phyloP scores from a whole-genome alignment of 2,797 vertebrate species.

The Pitangus sulphuratus region DNA sequence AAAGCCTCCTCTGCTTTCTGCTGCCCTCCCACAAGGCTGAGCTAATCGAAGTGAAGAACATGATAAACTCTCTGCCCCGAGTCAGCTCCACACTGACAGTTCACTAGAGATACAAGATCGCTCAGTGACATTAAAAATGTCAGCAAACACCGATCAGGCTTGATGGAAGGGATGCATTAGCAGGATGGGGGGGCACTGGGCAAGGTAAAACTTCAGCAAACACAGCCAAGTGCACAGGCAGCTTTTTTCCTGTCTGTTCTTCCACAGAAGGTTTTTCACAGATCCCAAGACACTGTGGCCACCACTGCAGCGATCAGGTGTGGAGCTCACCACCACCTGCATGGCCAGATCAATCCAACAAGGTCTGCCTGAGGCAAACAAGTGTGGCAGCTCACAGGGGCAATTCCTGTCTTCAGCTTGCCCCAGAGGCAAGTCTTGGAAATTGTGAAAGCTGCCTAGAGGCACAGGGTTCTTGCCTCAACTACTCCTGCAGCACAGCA shows the following conservation, averaged over 20 bases:
- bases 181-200: neutral
- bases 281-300: neutral
- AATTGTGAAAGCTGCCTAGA: neutral
- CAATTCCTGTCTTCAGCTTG: neutral
- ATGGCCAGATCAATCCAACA: neutral
- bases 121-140: constrained; percentile 78
- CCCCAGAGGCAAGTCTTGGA: neutral
- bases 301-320: neutral
- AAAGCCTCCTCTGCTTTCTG: constrained; percentile 26
- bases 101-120: constrained; percentile 70
- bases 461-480: neutral
- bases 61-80: constrained; percentile 63
- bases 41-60: constrained; percentile 60
- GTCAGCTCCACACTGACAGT: constrained; percentile 73
- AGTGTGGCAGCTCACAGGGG: fast-evolving
- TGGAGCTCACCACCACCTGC: neutral
- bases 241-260: neutral
- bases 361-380: neutral
- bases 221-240: neutral
- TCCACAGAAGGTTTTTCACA: neutral
- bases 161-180: constrained; percentile 43
- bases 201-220: constrained; percentile 60
- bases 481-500: neutral
- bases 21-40: constrained; percentile 47
- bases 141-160: constrained; percentile 66